A percentile compares a stretch with the other conserved stretches of the same genome.
These are phyloP conservation scores for Toxotes jaculatrix DNA, from an alignment of 2,113 vertebrate species.

Conservation along the genomic window DNA sequence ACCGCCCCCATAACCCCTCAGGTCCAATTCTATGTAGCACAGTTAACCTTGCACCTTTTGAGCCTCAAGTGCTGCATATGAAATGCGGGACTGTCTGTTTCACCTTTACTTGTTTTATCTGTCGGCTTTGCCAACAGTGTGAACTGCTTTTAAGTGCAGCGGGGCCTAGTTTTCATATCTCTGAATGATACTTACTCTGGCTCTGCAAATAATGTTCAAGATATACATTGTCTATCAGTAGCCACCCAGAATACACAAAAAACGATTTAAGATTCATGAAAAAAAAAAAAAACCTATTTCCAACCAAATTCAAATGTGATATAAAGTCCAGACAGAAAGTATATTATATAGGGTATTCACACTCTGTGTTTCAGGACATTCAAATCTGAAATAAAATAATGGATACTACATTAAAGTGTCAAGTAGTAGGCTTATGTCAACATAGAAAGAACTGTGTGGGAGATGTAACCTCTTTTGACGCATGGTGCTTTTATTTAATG, in stretches of 20 bases:
- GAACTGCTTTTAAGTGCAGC: neutral
- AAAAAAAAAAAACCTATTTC: neutral
- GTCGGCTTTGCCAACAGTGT: neutral
- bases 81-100: constrained; percentile 16
- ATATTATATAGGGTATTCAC: no score
- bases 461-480: neutral
- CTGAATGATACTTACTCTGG: neutral
- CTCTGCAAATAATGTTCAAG: neutral
- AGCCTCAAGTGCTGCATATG: constrained; percentile 22
- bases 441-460: neutral
- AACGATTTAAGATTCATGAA: neutral
- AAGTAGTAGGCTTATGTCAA: neutral
- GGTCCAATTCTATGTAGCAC: constrained; percentile 33
- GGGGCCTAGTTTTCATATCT: neutral
- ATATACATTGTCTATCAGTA: neutral
- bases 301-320: neutral
- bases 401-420: neutral
- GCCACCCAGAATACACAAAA: neutral
- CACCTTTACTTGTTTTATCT: constrained; percentile 5
- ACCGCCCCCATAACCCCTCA: constrained; percentile 45
- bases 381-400: neutral
- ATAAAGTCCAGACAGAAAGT: no score
- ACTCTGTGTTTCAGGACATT: neutral
- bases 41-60: constrained; percentile 50
- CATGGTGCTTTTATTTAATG: neutral